phyloP scores from a whole-genome alignment of 2,797 vertebrate species.

The Tolypeutes matacus region DNA sequence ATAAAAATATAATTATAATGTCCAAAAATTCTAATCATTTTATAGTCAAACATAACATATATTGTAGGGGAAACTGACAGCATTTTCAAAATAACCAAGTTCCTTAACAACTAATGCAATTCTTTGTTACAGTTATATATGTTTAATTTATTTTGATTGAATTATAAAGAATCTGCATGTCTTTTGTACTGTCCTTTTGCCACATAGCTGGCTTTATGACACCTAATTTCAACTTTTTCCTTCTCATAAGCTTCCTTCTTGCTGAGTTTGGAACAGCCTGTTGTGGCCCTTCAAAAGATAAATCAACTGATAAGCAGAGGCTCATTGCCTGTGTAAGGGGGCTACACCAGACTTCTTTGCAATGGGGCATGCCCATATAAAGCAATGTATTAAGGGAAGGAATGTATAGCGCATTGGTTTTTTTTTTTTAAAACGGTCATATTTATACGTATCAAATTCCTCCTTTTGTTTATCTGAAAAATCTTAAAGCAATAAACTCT shows the following conservation, averaged over 20 bases:
- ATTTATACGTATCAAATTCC: background rate
- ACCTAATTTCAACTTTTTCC: background rate
- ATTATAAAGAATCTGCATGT: background rate
- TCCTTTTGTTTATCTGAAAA: conserved; percentile 36
- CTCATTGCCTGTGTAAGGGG: background rate
- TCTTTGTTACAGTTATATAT: conserved; percentile 11
- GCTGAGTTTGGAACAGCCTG: background rate
- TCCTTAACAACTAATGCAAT: conserved; percentile 12
- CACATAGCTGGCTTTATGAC: background rate
- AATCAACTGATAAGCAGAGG: background rate
- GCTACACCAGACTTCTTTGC: background rate
- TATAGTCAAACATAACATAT: background rate
- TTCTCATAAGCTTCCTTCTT: background rate
- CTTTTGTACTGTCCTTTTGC: background rate
- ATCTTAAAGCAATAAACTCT: conserved; percentile 60
- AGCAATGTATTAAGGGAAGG: background rate
- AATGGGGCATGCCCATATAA: background rate
- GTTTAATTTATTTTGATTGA: background rate
- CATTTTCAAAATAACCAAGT: conserved; percentile 37
- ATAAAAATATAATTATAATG: background rate
- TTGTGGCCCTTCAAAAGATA: background rate
- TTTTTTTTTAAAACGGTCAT: conserved; percentile 33
- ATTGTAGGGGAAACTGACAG: background rate
- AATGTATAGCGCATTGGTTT: background rate
- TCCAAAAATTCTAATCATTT: conserved; percentile 12